Base-by-base conservation (phyloP, 2,888 invertebrate genomes). In the Oegoconia quadripuncta region DNA sequence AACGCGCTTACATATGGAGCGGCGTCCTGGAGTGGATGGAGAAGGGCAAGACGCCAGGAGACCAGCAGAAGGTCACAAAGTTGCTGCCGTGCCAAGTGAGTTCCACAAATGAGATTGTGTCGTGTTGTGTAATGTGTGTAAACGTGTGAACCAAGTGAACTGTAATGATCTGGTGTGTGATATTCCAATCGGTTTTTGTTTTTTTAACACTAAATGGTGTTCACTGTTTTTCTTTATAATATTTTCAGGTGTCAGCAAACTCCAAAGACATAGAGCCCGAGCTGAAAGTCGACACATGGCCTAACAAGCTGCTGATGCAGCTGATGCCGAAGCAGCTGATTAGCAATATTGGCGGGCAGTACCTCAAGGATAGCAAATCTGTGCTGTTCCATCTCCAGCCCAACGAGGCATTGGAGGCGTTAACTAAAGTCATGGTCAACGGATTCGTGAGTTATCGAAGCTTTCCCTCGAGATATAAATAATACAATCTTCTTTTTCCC, bases 221-320 rank as follows among this genome's bases (percentile, higher is more conserved):
- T n/a, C n/a, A n/a, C n/a, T n/a, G n/a, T n/a, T n/a, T n/a, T n/a
- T n/a, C n/a, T n/a, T n/a, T n/a, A n/a, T n/a, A n/a, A n/a, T n/a
- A n/a, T n/a, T n/a, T n/a, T 22, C 62, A 86, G 83, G 88, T 88
- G 9, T 90, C 90, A 27, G 89, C 90, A 0, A 89, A 88, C 54
- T 89, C 90, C 0, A 93, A 95, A 62, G 95, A 95, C 59, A 95
- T 96, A 2, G 97, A 97, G 67, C 93, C 95, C 0, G 97, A 97
- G 77, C 88, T 97, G 89, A 96, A 96, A 81, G 96, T 97, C 1
- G 95, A 96, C 63, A 94, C 95, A 18, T 98, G 98, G 98, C 97
- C 98, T 0, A 91, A 91, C 52, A 97, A 96, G 65, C 77, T 98
- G 23, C 91, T 97, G 33, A 97, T 98, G 96, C 97, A 97, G 76